These are phyloP conservation scores for Drosophila putrida DNA, from an alignment of 2,888 invertebrate species.

Conservation along the genomic window DNA sequence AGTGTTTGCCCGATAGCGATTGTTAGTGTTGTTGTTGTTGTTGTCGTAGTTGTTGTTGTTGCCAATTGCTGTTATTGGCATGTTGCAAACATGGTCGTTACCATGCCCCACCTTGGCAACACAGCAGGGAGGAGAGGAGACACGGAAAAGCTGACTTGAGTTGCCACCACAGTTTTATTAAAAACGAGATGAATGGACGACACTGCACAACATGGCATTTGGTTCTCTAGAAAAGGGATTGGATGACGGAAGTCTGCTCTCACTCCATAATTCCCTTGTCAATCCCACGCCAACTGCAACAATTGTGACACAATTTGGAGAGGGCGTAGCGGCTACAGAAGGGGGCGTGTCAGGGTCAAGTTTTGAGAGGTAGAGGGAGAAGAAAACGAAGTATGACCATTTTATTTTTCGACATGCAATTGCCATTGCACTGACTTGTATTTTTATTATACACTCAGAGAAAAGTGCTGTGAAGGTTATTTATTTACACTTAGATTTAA, in stretches of 20 bases:
- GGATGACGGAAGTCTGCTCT: conserved; percentile 31
- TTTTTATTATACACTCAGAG: conserved; percentile 49
- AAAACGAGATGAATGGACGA: conserved; percentile 67
- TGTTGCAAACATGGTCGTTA: conserved; percentile 40
- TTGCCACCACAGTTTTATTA: conserved; percentile 67
- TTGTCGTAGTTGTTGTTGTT: conserved; percentile 19
- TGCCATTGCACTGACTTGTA: conserved; percentile 61
- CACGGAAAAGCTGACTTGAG: conserved; percentile 34
- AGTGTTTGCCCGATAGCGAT: conserved; percentile 21
- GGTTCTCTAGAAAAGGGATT: conserved; percentile 13
- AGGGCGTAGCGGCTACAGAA: neutral
- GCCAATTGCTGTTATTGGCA: conserved; percentile 51
- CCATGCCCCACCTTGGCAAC: conserved; percentile 44
- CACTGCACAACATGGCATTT: conserved; percentile 32
- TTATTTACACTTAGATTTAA: too few relatives aligned
- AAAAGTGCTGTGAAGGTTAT: too few relatives aligned
- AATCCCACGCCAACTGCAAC: conserved; percentile 32
- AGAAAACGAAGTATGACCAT: conserved; percentile 44
- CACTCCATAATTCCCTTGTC: conserved; percentile 45
- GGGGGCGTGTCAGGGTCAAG: conserved; percentile 10
- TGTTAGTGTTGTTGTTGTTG: conserved; percentile 23
- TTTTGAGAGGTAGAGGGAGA: neutral
- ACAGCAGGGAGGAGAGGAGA: conserved; percentile 11
- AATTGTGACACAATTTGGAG: conserved; percentile 15
- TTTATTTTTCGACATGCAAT: conserved; percentile 57